Base-by-base conservation (phyloP, 1,140 invertebrate genomes). In the Oryctes rhinoceros region DNA sequence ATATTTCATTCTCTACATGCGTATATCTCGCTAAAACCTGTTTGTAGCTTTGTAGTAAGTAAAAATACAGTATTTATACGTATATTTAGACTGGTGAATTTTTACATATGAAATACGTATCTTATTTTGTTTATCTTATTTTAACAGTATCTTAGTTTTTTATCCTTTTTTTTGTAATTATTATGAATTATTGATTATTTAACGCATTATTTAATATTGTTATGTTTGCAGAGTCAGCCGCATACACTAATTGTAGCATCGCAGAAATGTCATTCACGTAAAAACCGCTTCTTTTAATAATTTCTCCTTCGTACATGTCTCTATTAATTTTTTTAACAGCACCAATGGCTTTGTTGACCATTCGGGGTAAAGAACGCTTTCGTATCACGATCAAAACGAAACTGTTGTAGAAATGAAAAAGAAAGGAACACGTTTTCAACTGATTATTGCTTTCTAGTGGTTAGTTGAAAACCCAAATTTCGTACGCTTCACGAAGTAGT, bases 191-290 rank as follows among this genome's bases (percentile, higher is more conserved):
- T 37, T 24, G 65, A 71, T 78, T 83, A 83, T 82, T 82, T 79
- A 80, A 83, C 78, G 81, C 83, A 81, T 82, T 84, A 85, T 84
- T 84, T 81, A 85, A 85, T 84, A 84, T 85, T 76, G 82, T 86
- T 86, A 85, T 86, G 84, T 86, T 86, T 86, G 84, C 85, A 86
- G 85, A 86, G 84, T 81, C 85, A 85, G 84, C 84, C 81, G 84
- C 85, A 86, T 86, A 83, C 84, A 85, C 84, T 86, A 86, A 86
- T 84, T 85, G 85, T 86, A 86, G 84, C 84, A 86, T 84, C 84
- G 84, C 84, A 84, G 84, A 84, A 81, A 83, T 86, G 82, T 85
- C 79, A 83, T 84, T 85, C 84, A 86, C 85, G 84, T 86, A 85
- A 85, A 81, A 82, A 80, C 81, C 24, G 84, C 84, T 82, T 81